A percentile compares a stretch with the other conserved stretches of the same genome.
phyloP scores from a whole-genome alignment of 1,140 invertebrate species.

The Monochamus saltuarius region DNA sequence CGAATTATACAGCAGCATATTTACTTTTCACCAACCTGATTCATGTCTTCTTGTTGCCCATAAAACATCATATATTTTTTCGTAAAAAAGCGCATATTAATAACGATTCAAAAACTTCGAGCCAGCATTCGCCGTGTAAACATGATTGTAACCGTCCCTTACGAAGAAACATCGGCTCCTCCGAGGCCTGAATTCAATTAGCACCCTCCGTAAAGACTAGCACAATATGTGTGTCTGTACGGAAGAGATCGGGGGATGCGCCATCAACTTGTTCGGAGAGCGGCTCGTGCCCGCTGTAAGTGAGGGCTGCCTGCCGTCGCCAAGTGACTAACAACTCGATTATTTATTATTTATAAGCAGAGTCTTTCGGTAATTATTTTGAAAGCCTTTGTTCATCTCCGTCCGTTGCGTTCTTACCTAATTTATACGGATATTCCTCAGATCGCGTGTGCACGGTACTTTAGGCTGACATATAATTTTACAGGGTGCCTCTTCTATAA shows the following conservation, averaged over 20 bases:
- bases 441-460: conserved; percentile 13
- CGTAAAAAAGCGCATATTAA: too few relatives aligned
- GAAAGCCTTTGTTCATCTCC: conserved; percentile 41
- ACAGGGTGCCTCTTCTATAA: too few relatives aligned
- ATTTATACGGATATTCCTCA: conserved; percentile 30
- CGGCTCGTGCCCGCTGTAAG: conserved; percentile 14
- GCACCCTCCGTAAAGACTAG: conserved; percentile 23
- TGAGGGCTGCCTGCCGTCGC: conserved; percentile 25
- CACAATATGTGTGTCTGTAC: conserved; percentile 24
- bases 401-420: conserved; percentile 30
- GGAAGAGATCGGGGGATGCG: conserved; percentile 7
- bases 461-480: neutral
- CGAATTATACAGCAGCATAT: too few relatives aligned
- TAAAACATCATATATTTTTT: too few relatives aligned
- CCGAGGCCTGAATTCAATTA: conserved; percentile 21
- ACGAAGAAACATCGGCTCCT: too few relatives aligned
- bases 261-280: conserved; percentile 11
- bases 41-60: too few relatives aligned
- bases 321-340: conserved; percentile 41
- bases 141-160: too few relatives aligned
- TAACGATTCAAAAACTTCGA: too few relatives aligned
- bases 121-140: too few relatives aligned
- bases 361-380: conserved; percentile 43
- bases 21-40: too few relatives aligned
- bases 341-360: conserved; percentile 42